A percentile compares a stretch with the other conserved stretches of the same genome.
Conservation (phyloP, 2,888 invertebrate genomes). For the Volucella bombylans region DNA sequence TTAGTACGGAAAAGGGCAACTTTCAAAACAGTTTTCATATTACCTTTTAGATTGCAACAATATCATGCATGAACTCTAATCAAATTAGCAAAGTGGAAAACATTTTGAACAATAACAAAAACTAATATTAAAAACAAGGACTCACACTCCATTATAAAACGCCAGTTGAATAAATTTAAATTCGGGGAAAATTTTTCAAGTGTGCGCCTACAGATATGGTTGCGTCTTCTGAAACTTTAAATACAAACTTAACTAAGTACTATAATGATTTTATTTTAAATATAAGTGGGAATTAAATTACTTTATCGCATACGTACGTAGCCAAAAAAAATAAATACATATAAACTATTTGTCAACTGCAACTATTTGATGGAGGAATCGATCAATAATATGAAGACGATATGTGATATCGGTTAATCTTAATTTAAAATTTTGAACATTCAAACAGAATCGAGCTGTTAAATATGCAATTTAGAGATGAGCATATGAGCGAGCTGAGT, state of each 20-base stretch:
- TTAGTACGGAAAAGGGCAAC: slow-evolving; percentile 8
- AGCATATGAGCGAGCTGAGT: too few relatives aligned
- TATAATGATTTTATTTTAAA: too few relatives aligned
- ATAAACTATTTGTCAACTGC: too few relatives aligned
- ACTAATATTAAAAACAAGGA: slow-evolving; percentile 29
- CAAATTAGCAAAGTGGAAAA: not conserved
- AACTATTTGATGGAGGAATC: too few relatives aligned
- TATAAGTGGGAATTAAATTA: too few relatives aligned
- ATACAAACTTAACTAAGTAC: slow-evolving; percentile 35
- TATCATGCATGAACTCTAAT: slow-evolving; percentile 20
- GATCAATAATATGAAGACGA: too few relatives aligned
- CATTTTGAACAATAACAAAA: not conserved
- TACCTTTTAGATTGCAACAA: slow-evolving; percentile 7
- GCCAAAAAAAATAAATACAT: too few relatives aligned
- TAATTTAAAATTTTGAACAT: too few relatives aligned
- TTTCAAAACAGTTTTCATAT: not conserved
- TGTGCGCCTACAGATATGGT: slow-evolving; percentile 53
- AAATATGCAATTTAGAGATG: too few relatives aligned
- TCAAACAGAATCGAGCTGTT: too few relatives aligned
- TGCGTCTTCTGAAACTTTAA: slow-evolving; percentile 69
- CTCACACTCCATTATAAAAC: slow-evolving; percentile 70
- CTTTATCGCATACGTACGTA: too few relatives aligned
- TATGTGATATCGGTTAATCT: too few relatives aligned
- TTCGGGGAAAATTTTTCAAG: slow-evolving; percentile 67
- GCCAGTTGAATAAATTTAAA: slow-evolving; percentile 66